Percentiles rank a stretch among this genome's conserved stretches.
Conservation (phyloP, 2,888 invertebrate genomes). For the Liopterus haemorrhoidalis region DNA sequence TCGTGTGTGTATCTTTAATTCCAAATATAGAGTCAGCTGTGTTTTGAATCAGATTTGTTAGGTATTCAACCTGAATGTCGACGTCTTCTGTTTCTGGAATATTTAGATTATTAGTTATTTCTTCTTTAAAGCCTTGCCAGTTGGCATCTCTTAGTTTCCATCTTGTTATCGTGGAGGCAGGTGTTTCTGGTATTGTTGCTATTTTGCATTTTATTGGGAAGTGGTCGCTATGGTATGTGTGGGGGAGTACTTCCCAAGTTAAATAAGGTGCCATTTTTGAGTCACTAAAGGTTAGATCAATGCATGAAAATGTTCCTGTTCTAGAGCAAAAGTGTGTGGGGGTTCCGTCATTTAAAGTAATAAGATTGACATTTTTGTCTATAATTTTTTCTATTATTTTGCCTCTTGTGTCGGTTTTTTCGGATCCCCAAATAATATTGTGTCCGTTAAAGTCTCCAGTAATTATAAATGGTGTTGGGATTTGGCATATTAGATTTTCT, state of each 20-base stretch:
- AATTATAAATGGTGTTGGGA: neutral
- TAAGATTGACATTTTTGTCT: neutral
- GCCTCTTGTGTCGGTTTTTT: neutral
- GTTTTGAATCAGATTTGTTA: no score
- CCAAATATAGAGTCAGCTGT: no score
- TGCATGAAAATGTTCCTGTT: constrained; percentile 4
- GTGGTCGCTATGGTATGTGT: constrained; percentile 2
- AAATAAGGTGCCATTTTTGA: constrained; percentile 1
- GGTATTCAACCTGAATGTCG: no score
- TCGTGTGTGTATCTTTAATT: no score
- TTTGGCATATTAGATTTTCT: neutral
- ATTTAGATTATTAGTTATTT: no score
- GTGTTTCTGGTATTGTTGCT: neutral
- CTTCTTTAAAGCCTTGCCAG: no score
- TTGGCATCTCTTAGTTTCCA: constrained; percentile 1
- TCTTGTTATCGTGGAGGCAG: no score
- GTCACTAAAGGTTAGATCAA: neutral
- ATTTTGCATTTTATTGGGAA: neutral
- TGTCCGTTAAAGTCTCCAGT: neutral
- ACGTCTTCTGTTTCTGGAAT: no score
- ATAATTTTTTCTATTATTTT: constrained; percentile 1
- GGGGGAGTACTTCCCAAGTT: neutral
- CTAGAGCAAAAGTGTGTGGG: neutral
- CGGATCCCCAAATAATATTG: constrained; percentile 1
- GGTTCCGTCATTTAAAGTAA: no score